These are phyloP conservation scores for Acropternis orthonyx DNA, from an alignment of 2,797 vertebrate species.

Conservation along the genomic window DNA sequence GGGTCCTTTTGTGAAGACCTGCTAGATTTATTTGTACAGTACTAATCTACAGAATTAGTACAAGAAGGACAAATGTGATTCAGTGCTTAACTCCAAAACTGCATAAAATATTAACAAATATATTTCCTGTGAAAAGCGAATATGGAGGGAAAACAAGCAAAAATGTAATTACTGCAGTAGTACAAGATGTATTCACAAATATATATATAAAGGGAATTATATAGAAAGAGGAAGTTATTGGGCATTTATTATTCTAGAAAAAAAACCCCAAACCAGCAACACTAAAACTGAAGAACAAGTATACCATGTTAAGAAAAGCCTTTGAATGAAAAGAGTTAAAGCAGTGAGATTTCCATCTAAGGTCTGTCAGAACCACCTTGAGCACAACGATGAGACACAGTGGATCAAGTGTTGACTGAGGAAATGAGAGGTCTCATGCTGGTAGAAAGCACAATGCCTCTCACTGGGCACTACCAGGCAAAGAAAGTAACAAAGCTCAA, in stretches of 20 bases:
- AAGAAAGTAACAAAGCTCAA: not conserved
- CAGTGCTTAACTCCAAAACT: too few species aligned
- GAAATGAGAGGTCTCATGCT: not conserved
- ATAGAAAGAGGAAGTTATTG: too few species aligned
- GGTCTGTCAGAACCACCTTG: not conserved
- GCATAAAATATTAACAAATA: too few species aligned
- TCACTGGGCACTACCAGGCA: not conserved
- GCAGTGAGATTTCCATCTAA: not conserved
- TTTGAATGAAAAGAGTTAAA: not conserved
- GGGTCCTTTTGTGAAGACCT: not conserved
- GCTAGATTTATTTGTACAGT: too few species aligned
- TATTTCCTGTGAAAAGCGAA: too few species aligned
- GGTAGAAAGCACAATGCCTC: not conserved
- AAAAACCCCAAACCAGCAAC: not conserved
- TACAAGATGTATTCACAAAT: too few species aligned
- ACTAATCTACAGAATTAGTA: too few species aligned
- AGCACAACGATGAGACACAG: not conserved
- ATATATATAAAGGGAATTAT: too few species aligned
- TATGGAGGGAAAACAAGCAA: too few species aligned
- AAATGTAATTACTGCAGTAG: too few species aligned
- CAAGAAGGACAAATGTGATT: too few species aligned
- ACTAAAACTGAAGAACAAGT: not conserved
- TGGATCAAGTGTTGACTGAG: not conserved
- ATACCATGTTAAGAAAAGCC: not conserved
- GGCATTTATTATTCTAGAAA: not conserved